phyloP scores from a whole-genome alignment of 2,888 invertebrate genomes.

The Neoaliturus tenellus region DNA sequence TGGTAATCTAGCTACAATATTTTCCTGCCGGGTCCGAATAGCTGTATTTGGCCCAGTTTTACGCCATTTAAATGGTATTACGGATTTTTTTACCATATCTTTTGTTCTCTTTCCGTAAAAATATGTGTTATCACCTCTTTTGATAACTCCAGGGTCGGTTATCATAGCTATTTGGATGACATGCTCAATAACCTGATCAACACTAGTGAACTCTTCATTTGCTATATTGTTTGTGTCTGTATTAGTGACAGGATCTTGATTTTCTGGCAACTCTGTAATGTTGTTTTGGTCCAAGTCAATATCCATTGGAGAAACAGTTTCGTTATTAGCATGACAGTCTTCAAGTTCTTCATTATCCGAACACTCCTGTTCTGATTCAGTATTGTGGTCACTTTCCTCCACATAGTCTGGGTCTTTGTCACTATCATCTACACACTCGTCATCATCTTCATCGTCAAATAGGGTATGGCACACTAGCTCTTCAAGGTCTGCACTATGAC shows the following conservation, averaged over 20 bases:
- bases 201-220: not conserved
- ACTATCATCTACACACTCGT: not conserved
- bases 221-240: not conserved
- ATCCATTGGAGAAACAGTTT: no score
- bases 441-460: not conserved
- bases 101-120: conserved; percentile 6
- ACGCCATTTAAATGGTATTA: conserved; percentile 23
- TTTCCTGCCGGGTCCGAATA: not conserved
- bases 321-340: not conserved
- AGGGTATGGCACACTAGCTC: not conserved
- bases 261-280: no score
- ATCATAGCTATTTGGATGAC: not conserved
- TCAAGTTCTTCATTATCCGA: not conserved
- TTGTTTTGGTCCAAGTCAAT: no score
- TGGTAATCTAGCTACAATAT: not conserved
- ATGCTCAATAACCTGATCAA: not conserved
- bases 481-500: not conserved
- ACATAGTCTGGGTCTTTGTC: not conserved
- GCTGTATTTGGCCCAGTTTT: conserved; percentile 9
- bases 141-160: not conserved
- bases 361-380: not conserved
- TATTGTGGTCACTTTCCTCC: conserved; percentile 13
- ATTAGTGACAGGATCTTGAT: no score
- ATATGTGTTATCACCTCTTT: not conserved
- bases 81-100: not conserved